These are phyloP conservation scores for Bergia puertoricense DNA, from an alignment of 92 coral and sea anemone species.

Conservation along the genomic window DNA sequence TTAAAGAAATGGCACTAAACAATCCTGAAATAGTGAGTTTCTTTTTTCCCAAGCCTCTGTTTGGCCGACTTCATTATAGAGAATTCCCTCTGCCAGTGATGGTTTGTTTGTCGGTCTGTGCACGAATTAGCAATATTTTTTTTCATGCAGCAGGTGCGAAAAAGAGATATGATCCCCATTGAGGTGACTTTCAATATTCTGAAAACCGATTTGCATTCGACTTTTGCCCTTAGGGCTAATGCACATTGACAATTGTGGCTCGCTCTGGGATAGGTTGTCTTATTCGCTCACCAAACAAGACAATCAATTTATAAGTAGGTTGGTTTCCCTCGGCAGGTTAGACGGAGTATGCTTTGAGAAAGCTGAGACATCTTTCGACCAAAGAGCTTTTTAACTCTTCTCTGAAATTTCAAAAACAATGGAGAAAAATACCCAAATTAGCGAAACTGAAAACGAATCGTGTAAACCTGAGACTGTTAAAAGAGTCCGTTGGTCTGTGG, in stretches of 20 bases:
- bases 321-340: background rate
- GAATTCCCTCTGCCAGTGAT: background rate
- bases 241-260: background rate
- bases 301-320: background rate
- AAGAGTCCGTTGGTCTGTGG: constrained; percentile 38
- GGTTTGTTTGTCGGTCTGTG: background rate
- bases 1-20: background rate
- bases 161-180: background rate
- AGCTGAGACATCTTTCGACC: background rate
- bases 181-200: background rate
- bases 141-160: background rate
- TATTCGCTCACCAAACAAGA: background rate
- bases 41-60: background rate
- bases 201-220: constrained; percentile 8
- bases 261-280: background rate
- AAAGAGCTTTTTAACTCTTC: background rate
- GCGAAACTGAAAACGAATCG: background rate
- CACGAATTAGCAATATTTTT: background rate
- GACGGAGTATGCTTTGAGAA: background rate
- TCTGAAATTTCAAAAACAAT: background rate
- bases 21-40: background rate
- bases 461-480: constrained; percentile 3
- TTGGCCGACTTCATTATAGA: background rate
- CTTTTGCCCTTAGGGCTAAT: background rate
- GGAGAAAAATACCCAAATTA: background rate